These are phyloP conservation scores for Capreolus pygargus DNA, from an alignment of 2,113 vertebrate species.

Conservation along the genomic window DNA sequence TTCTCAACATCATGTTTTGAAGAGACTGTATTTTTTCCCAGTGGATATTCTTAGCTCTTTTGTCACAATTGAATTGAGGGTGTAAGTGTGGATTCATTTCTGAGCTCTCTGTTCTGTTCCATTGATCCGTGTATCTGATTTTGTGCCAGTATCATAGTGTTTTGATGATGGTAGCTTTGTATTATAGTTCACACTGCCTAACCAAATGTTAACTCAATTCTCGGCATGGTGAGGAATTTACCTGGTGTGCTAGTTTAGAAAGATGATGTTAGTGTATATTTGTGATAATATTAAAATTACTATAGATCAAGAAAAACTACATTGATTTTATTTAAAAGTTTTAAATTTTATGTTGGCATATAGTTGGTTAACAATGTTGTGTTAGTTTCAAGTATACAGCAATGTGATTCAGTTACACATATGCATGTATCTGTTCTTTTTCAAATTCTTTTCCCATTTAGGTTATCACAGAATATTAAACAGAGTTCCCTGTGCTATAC, in stretches of 20 bases:
- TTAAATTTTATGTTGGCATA: not conserved
- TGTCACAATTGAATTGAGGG: not conserved
- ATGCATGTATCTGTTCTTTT: not conserved
- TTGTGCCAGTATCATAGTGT: not conserved
- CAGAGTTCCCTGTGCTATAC: not conserved
- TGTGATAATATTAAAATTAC: slow-evolving; percentile 12
- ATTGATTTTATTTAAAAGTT: not conserved
- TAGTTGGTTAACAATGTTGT: not conserved
- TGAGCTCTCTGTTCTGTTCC: not conserved
- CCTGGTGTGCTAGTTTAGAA: not conserved
- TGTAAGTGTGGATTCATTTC: not conserved
- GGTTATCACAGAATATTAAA: not conserved
- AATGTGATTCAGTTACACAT: not conserved
- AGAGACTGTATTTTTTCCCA: not conserved
- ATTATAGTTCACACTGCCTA: not conserved
- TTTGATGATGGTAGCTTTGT: not conserved
- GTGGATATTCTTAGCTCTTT: not conserved
- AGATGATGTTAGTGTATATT: not conserved
- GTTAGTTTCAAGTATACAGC: not conserved
- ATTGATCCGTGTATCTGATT: not conserved
- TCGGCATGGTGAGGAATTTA: not conserved
- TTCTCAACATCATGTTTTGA: not conserved
- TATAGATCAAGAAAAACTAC: not conserved
- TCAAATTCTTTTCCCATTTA: not conserved
- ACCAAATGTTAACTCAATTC: not conserved